Conservation (phyloP, 2,113 vertebrate species). For the Ammodytes dubius region DNA sequence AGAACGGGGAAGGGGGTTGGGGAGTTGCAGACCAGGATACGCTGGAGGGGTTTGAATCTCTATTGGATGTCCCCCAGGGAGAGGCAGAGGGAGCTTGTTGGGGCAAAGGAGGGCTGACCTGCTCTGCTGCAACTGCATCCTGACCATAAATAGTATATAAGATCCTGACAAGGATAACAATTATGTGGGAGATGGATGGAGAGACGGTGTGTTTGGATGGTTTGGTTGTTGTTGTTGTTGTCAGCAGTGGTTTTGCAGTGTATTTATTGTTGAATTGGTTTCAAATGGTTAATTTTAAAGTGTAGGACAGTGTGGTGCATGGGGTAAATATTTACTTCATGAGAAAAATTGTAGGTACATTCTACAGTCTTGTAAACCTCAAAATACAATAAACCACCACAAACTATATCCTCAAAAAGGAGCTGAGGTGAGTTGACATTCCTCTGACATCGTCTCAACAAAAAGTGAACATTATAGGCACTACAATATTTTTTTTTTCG, state of each 20-base stretch:
- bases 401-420: not conserved
- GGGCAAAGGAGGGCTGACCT: constrained; percentile 10
- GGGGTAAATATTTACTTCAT: not conserved
- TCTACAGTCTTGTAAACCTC: not conserved
- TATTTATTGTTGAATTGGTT: not conserved
- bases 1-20: constrained; percentile 19
- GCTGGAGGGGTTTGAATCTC: constrained; percentile 50
- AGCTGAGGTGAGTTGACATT: not conserved
- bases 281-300: not conserved
- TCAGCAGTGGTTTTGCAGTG: not conserved
- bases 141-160: too few relatives aligned
- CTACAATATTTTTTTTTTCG: not conserved
- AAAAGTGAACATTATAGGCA: not conserved
- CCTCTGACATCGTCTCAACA: not conserved
- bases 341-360: not conserved
- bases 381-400: not conserved
- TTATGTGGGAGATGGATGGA: constrained; percentile 12
- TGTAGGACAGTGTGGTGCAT: not conserved
- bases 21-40: constrained; percentile 25
- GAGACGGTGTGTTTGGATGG: not conserved
- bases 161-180: constrained; percentile 48
- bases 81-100: constrained; percentile 3
- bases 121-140: constrained; percentile 35
- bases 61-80: constrained; percentile 23
- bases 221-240: not conserved